Evolutionary conservation across 2,888 invertebrate genomes (phyloP).

Genomic region (Yponomeuta evonymella): DNA sequence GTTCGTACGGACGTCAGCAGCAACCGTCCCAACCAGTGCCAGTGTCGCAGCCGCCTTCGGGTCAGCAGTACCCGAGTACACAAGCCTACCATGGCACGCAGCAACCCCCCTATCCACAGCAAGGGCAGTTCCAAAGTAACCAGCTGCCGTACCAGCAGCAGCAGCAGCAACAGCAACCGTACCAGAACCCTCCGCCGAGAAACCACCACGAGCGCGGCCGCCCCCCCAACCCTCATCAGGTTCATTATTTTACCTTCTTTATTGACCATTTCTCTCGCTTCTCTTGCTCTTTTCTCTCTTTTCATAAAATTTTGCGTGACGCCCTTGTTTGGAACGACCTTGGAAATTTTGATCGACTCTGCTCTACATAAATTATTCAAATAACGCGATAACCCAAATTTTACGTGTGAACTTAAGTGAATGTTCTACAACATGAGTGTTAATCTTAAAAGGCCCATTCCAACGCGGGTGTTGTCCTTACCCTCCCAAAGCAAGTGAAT

Average conservation of each 20-base stretch:
- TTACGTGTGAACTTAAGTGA: too few relatives aligned
- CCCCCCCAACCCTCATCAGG: slow-evolving; percentile 71
- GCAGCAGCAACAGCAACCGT: slow-evolving; percentile 42
- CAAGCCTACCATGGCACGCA: slow-evolving; percentile 75
- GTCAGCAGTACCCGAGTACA: slow-evolving; percentile 71
- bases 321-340: too few relatives aligned
- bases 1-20: slow-evolving; percentile 77
- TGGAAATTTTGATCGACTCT: too few relatives aligned
- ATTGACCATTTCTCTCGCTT: slow-evolving; percentile 4
- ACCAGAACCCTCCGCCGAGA: slow-evolving; percentile 68
- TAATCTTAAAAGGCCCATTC: too few relatives aligned
- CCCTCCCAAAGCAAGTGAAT: too few relatives aligned
- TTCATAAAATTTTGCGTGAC: background rate
- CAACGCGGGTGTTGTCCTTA: background rate
- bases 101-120: slow-evolving; percentile 71
- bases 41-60: slow-evolving; percentile 72
- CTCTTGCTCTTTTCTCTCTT: background rate
- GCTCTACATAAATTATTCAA: too few relatives aligned
- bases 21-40: slow-evolving; percentile 74
- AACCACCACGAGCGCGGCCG: slow-evolving; percentile 73
- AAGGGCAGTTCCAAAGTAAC: slow-evolving; percentile 71
- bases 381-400: too few relatives aligned
- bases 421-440: too few relatives aligned
- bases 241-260: slow-evolving; percentile 27
- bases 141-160: slow-evolving; percentile 56